Conservation (phyloP, 2,888 invertebrate species). For the Drosophila prostipennis region DNA sequence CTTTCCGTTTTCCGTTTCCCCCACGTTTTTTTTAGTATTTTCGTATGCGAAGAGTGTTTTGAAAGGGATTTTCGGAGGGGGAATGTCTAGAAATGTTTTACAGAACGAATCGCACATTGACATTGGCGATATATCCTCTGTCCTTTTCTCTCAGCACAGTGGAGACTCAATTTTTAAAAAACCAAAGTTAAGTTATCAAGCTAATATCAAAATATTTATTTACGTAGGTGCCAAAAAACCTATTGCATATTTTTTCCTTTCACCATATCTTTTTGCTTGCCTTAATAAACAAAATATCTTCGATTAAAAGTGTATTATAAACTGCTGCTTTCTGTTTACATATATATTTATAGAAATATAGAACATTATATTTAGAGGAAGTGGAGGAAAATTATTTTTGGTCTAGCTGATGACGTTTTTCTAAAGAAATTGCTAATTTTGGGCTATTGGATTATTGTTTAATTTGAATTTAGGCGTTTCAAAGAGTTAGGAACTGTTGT, state of each 20-base stretch:
- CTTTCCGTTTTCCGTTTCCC: slow-evolving; percentile 74
- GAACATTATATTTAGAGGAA: slow-evolving; percentile 24
- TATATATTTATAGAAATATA: slow-evolving; percentile 29
- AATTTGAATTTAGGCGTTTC: neutral
- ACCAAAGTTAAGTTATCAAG: too few relatives aligned
- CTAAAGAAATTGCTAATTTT: neutral
- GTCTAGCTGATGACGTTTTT: slow-evolving; percentile 17
- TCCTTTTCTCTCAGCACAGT: neutral
- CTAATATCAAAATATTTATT: neutral
- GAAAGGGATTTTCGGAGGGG: slow-evolving; percentile 2
- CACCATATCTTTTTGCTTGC: slow-evolving; percentile 5
- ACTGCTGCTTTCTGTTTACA: slow-evolving; percentile 16
- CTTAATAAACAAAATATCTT: slow-evolving; percentile 7
- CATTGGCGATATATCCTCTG: slow-evolving; percentile 11
- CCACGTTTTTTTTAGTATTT: slow-evolving; percentile 43
- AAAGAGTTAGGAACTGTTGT: neutral
- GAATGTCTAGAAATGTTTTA: slow-evolving; percentile 16
- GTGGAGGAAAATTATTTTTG: slow-evolving; percentile 19
- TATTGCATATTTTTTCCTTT: neutral
- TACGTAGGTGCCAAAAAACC: neutral
- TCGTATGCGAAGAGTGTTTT: slow-evolving; percentile 68
- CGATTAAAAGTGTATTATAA: slow-evolving; percentile 17
- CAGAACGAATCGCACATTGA: slow-evolving; percentile 16
- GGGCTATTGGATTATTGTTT: neutral
- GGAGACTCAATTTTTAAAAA: neutral